phyloP scores from a whole-genome alignment of 2,113 vertebrate genomes.

The Balaeniceps rex region DNA sequence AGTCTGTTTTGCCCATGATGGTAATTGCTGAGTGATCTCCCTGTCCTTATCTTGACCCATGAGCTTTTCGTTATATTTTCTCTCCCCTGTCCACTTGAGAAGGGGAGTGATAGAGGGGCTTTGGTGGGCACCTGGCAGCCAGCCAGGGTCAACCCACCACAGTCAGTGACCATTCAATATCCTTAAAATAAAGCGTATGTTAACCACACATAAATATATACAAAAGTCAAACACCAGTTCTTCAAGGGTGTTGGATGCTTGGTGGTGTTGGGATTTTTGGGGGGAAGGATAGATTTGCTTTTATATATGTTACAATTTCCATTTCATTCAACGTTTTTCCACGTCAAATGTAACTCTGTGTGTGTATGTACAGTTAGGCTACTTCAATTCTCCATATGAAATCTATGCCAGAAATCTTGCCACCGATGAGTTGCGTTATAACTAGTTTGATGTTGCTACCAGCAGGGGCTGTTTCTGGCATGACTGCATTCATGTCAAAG shows the following conservation, averaged over 20 bases:
- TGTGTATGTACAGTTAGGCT: not conserved
- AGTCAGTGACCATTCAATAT: not conserved
- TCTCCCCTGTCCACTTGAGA: no score
- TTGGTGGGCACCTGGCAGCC: no score
- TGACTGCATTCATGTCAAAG: not conserved
- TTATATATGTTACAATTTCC: not conserved
- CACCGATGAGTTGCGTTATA: not conserved
- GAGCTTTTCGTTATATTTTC: no score
- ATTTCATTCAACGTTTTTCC: not conserved
- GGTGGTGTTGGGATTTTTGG: rapidly evolving
- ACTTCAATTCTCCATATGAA: not conserved
- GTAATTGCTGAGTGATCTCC: no score
- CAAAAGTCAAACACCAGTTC: not conserved
- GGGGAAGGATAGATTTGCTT: not conserved
- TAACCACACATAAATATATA: not conserved
- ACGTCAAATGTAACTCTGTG: not conserved
- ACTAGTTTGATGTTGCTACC: not conserved
- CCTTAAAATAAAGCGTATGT: not conserved
- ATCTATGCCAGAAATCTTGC: not conserved
- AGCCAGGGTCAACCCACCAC: no score
- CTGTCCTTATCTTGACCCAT: no score
- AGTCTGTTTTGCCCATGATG: no score
- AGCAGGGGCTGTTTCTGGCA: not conserved
- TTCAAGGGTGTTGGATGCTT: not conserved
- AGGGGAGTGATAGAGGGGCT: no score